Base-by-base conservation (phyloP, 2,888 invertebrate genomes). In the Trachelus stipa region DNA sequence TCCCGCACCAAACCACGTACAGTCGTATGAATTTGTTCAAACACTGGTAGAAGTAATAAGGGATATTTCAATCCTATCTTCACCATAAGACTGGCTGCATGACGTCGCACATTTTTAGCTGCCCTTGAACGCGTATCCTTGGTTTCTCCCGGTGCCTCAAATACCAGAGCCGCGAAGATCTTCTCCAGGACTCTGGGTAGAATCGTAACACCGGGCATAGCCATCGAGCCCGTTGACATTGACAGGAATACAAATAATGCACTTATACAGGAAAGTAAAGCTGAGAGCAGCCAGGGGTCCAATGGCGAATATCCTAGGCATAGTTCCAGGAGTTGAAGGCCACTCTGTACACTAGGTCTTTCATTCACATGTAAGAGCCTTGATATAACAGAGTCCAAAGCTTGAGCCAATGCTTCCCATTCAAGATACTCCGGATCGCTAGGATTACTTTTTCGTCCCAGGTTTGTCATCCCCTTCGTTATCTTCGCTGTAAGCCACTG, bases 31-130 rank as follows among this genome's bases (percentile, higher is more conserved):
- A 98, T 95, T 81, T 97, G 95, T 76, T 96, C 96, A 91, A 98
- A 98, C 68, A 97, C 96, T 0, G 97, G 97, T 88, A 98, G 92
- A 79, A 98, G 92, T 0, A 98, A 92, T 35, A 97, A 91, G 0
- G 98, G 98, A 92, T 97, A 98, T 91, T 97, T 96, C 79, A 96
- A 95, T 31, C 97, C 97, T 73, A 98, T 94, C 91, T 98, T 98
- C 15, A 98, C 97, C 92, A 98, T 95, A 34, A 97, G 92, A 11
- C 97, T 96, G 34, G 97, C 97, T 11, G 98, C 98, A 92, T 98
- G 98, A 0, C 97, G 94, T 6, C 98, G 93, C 12, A 98, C 95
- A 88, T 97, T 97, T 92, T 96, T 97, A 68, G 97, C 96, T 4
- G 95, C 94, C 77, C 95, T 94, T 23, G 95, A 94, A 81, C 96